These are phyloP conservation scores for Coelopa pilipes DNA, from an alignment of 2,888 invertebrate genomes.

Conservation along the genomic window DNA sequence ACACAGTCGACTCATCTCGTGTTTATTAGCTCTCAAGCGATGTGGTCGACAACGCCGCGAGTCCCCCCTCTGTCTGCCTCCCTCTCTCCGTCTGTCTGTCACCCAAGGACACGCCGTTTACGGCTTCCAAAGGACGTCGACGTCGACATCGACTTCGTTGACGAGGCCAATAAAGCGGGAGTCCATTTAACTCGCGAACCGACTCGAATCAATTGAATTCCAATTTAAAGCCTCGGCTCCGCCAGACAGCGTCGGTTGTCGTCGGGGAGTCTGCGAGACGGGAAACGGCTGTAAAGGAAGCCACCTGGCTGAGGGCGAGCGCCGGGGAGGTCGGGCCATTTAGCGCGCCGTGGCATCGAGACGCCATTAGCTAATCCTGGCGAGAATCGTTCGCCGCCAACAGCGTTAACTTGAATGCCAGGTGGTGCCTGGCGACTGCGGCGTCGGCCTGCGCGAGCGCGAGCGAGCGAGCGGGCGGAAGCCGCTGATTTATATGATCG, in stretches of 20 bases:
- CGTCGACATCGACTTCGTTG: slow-evolving; percentile 7
- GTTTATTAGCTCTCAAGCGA: too few species aligned
- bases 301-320: too few species aligned
- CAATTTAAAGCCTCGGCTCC: slow-evolving; percentile 44
- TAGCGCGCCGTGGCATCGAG: slow-evolving; percentile 9
- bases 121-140: too few species aligned
- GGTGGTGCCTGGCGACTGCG: slow-evolving; percentile 5
- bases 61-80: too few species aligned
- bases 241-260: slow-evolving; percentile 35
- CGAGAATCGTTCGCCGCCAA: slow-evolving; percentile 34
- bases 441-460: neutral
- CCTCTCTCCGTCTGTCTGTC: too few species aligned
- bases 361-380: slow-evolving; percentile 39
- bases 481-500: slow-evolving; percentile 60
- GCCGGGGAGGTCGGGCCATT: too few species aligned
- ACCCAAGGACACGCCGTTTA: too few species aligned
- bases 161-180: slow-evolving; percentile 17
- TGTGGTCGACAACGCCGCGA: too few species aligned
- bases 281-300: too few species aligned
- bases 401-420: slow-evolving; percentile 40
- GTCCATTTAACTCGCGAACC: slow-evolving; percentile 4
- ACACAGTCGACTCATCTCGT: too few species aligned
- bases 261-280: slow-evolving; percentile 5
- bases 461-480: slow-evolving; percentile 41
- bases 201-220: slow-evolving; percentile 41